These are phyloP conservation scores for Eupeodes corollae DNA, from an alignment of 1,140 invertebrate genomes.

Conservation along the genomic window DNA sequence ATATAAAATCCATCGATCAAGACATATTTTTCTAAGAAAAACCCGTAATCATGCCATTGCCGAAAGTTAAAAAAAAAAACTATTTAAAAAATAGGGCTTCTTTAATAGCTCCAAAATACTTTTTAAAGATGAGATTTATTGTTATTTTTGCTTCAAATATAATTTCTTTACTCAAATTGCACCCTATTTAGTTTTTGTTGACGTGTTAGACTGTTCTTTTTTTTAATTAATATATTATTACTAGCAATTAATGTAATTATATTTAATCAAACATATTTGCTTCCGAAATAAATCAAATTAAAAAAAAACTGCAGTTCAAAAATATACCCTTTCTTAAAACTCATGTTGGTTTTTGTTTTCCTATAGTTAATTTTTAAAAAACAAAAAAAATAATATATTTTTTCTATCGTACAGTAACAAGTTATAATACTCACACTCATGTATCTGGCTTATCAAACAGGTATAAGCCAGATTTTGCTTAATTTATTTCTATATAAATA, in stretches of 20 bases:
- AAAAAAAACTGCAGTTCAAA: neutral
- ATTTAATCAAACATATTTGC: neutral
- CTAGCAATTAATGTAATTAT: neutral
- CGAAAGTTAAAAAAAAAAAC: too few relatives aligned
- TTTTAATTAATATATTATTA: neutral
- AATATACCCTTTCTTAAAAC: neutral
- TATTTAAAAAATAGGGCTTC: too few relatives aligned
- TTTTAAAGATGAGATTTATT: neutral
- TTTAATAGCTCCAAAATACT: too few relatives aligned
- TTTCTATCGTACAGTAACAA: neutral
- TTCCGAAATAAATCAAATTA: neutral
- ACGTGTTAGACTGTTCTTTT: neutral
- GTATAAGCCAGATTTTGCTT: slow-evolving; percentile 4
- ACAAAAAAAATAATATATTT: neutral
- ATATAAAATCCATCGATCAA: too few relatives aligned
- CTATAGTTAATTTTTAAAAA: too few relatives aligned
- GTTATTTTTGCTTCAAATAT: neutral
- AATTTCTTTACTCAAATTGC: neutral
- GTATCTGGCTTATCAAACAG: slow-evolving; percentile 4
- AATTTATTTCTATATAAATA: neutral
- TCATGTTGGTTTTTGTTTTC: too few relatives aligned
- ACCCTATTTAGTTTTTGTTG: neutral
- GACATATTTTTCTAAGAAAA: too few relatives aligned
- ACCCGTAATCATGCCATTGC: too few relatives aligned
- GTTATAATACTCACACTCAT: too few relatives aligned